These are phyloP conservation scores for Crocodylus rhombifer DNA, from an alignment of 2,797 vertebrate species.

Conservation along the genomic window DNA sequence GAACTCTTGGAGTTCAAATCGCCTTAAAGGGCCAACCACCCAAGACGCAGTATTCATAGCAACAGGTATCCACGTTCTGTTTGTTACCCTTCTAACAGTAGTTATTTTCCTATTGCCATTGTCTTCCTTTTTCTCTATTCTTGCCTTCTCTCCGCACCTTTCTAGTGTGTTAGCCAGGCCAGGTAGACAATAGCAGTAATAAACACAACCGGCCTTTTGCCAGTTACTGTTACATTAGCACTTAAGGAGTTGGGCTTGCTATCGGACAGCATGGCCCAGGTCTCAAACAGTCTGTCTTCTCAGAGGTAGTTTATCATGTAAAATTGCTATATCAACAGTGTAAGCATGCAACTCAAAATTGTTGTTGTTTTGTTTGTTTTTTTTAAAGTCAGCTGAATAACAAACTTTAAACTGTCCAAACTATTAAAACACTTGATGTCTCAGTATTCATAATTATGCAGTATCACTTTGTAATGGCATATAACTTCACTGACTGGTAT, in stretches of 20 bases:
- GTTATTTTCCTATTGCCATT: neutral
- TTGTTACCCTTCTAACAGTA: neutral
- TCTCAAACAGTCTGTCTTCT: too few relatives aligned
- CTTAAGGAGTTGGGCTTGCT: neutral
- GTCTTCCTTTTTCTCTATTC: neutral
- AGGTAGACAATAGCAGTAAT: neutral
- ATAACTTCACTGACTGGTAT: too few relatives aligned
- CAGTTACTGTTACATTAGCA: neutral
- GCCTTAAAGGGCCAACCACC: slow-evolving; percentile 65
- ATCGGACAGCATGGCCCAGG: too few relatives aligned
- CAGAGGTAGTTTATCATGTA: too few relatives aligned
- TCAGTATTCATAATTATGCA: too few relatives aligned
- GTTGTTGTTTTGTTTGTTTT: too few relatives aligned
- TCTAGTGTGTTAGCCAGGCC: neutral
- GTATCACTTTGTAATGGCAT: too few relatives aligned
- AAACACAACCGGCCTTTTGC: neutral
- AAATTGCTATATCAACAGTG: too few relatives aligned
- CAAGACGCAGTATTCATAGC: slow-evolving; percentile 58
- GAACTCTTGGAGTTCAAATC: slow-evolving; percentile 79
- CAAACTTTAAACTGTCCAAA: too few relatives aligned
- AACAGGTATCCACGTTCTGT: neutral
- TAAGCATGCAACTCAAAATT: too few relatives aligned
- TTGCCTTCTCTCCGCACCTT: neutral
- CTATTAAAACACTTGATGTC: too few relatives aligned
- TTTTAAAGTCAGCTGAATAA: too few relatives aligned